Percentiles rank a stretch among this genome's conserved stretches.
Evolutionary conservation across 2,797 vertebrate genomes (phyloP).

Genomic region (Fratercula arctica): DNA sequence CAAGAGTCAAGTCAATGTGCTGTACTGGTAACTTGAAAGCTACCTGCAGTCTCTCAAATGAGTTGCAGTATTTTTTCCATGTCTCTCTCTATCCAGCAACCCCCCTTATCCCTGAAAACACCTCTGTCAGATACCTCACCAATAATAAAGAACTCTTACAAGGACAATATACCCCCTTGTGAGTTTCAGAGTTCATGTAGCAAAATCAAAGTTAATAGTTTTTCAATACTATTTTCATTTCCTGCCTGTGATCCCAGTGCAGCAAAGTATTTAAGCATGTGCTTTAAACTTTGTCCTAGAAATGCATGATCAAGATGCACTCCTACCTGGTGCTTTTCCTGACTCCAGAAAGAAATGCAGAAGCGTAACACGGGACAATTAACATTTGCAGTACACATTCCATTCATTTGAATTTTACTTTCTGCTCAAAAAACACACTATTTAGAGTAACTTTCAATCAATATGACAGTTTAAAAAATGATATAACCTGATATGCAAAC

Average conservation of each 20-base stretch:
- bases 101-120: not conserved
- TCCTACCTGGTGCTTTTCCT: not conserved
- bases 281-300: conserved; percentile 40
- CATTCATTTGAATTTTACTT: conserved; percentile 14
- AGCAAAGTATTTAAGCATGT: conserved; percentile 36
- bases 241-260: not conserved
- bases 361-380: not conserved
- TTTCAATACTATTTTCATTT: conserved; percentile 54
- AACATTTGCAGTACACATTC: not conserved
- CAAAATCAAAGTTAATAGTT: conserved; percentile 52
- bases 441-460: conserved; percentile 65
- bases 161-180: not conserved
- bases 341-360: not conserved
- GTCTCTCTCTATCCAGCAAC: not conserved
- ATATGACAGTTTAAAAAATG: conserved; percentile 44
- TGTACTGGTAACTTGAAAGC: not conserved
- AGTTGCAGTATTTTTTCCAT: not conserved
- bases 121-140: not conserved
- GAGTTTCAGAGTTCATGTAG: not conserved
- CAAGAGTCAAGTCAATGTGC: not conserved
- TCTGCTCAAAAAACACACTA: conserved; percentile 32
- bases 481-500: conserved; percentile 37
- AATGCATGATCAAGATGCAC: not conserved
- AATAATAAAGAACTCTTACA: not conserved
- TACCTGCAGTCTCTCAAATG: not conserved